phyloP scores from a whole-genome alignment of 2,113 vertebrate species.

The Vidua macroura region DNA sequence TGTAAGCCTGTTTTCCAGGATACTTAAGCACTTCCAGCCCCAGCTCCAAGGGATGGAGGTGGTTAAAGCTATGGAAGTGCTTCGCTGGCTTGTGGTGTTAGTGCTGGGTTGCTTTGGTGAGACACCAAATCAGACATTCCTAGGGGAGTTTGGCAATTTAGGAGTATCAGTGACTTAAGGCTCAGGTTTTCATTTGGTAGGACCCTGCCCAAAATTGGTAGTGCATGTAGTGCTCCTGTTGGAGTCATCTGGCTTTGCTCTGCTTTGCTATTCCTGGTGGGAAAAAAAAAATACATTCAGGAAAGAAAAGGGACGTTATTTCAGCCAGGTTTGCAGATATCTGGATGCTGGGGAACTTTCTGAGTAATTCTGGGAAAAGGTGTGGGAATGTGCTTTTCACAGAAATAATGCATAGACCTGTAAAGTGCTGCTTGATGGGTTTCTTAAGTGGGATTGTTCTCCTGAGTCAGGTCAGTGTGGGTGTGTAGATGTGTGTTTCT shows the following conservation, averaged over 20 bases:
- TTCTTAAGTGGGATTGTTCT: background rate
- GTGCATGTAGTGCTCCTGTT: background rate
- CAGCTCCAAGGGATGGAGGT: background rate
- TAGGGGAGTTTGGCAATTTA: background rate
- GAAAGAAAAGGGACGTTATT: background rate
- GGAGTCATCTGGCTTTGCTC: background rate
- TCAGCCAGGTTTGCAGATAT: background rate
- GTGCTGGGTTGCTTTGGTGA: background rate
- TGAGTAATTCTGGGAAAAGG: background rate
- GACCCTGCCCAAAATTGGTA: background rate
- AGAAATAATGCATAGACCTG: background rate
- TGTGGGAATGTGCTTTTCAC: background rate
- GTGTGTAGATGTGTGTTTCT: background rate
- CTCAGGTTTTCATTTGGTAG: background rate
- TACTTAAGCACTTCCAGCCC: background rate
- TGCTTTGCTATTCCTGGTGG: background rate
- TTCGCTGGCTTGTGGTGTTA: accelerated
- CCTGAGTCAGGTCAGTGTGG: background rate
- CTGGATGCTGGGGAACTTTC: background rate
- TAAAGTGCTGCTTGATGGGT: background rate
- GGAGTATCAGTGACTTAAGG: background rate
- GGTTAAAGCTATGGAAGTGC: background rate
- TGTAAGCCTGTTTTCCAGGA: background rate
- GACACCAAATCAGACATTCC: background rate
- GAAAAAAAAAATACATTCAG: background rate